Conservation (phyloP, 2,113 vertebrate species). For the Phyllostomus hastatus region DNA sequence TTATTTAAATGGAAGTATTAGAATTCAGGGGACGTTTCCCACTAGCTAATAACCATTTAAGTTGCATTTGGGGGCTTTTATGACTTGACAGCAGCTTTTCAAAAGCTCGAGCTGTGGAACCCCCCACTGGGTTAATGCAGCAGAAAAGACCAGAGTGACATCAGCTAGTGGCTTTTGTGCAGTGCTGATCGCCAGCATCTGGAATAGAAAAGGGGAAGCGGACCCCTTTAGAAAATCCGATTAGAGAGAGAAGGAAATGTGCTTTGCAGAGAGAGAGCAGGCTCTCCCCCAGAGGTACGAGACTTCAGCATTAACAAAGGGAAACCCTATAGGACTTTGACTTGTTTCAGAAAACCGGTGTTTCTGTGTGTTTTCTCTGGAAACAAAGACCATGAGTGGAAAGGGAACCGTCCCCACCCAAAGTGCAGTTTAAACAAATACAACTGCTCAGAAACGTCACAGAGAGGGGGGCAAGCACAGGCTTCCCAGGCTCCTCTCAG, state of each 20-base stretch:
- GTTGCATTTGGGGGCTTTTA: constrained; percentile 69
- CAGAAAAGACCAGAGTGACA: constrained; percentile 57
- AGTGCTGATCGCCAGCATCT: constrained; percentile 13
- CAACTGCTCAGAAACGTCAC: background rate
- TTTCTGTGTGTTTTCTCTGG: background rate
- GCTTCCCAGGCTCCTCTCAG: background rate
- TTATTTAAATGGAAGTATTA: constrained; percentile 71
- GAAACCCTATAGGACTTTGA: background rate
- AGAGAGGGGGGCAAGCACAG: background rate
- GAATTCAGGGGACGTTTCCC: constrained; percentile 63
- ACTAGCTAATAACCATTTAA: constrained; percentile 76
- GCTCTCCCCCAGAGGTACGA: background rate
- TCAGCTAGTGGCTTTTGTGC: constrained; percentile 48
- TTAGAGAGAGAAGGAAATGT: constrained; percentile 27
- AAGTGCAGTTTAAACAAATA: background rate
- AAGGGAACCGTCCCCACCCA: background rate
- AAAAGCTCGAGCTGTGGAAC: constrained; percentile 57
- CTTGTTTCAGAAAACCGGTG: constrained; percentile 2
- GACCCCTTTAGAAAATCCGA: constrained; percentile 53
- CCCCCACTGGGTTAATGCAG: constrained; percentile 68
- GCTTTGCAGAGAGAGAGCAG: background rate
- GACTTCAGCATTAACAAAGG: background rate
- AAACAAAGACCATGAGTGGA: background rate
- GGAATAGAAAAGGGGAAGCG: constrained; percentile 1
- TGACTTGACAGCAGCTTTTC: constrained; percentile 72